Conservation (phyloP, 2,888 invertebrate genomes). For the Campoletis raptor region DNA sequence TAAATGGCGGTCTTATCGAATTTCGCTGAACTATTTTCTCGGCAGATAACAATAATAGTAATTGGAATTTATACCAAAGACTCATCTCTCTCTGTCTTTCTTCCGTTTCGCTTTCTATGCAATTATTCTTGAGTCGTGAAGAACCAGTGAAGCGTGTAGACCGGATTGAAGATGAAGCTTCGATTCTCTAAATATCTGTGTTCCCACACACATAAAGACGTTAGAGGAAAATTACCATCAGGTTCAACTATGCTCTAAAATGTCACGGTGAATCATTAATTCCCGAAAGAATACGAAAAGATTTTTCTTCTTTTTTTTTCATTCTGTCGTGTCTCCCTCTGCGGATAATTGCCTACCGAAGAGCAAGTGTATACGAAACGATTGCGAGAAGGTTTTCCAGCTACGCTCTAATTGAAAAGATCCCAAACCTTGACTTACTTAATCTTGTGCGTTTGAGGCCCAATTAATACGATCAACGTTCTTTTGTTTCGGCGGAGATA, state of each 20-base stretch:
- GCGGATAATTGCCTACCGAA: slow-evolving; percentile 25
- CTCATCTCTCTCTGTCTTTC: not conserved
- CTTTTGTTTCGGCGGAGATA: not conserved
- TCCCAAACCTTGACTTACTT: slow-evolving; percentile 5
- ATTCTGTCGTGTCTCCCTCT: not conserved
- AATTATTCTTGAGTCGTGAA: slow-evolving; percentile 41
- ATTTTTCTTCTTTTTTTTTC: not conserved
- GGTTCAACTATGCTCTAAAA: slow-evolving; percentile 25
- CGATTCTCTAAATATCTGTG: not conserved
- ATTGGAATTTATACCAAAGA: slow-evolving; percentile 50
- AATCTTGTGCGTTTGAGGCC: not conserved
- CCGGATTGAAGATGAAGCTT: slow-evolving; percentile 29
- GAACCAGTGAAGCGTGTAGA: slow-evolving; percentile 13
- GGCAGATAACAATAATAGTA: slow-evolving; percentile 48
- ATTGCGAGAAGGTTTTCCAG: not conserved
- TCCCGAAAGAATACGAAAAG: slow-evolving; percentile 5
- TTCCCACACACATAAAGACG: not conserved
- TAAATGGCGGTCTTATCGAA: slow-evolving; percentile 33
- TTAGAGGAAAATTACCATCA: slow-evolving; percentile 30
- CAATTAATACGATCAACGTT: slow-evolving; percentile 4
- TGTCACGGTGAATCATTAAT: slow-evolving; percentile 17
- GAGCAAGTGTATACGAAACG: not conserved
- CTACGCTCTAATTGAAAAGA: slow-evolving; percentile 15
- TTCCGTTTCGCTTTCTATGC: slow-evolving; percentile 18
- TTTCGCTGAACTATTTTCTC: slow-evolving; percentile 11